phyloP scores from a whole-genome alignment of 2,797 vertebrate species.

The Enteromius radiatus region DNA sequence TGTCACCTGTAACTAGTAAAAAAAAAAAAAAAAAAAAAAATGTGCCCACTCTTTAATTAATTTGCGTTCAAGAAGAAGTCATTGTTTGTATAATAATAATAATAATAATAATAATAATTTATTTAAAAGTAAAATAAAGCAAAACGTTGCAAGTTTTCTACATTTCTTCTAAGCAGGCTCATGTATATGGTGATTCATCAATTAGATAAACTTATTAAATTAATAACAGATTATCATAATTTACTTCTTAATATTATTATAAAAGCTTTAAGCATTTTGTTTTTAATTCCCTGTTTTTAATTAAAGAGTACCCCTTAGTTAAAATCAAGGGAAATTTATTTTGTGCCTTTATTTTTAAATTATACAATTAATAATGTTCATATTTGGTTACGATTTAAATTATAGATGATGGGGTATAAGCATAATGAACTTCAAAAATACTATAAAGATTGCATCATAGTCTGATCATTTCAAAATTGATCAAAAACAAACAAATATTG shows the following conservation, averaged over 20 bases:
- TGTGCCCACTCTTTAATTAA: background rate
- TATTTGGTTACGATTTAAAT: background rate
- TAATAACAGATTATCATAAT: background rate
- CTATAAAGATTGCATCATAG: background rate
- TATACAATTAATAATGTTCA: background rate
- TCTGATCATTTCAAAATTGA: background rate
- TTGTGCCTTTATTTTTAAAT: background rate
- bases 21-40: too few relatives aligned
- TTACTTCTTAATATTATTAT: background rate
- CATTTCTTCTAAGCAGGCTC: constrained; percentile 5
- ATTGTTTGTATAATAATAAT: too few relatives aligned
- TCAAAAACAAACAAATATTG: too few relatives aligned
- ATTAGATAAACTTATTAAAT: background rate
- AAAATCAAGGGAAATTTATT: background rate
- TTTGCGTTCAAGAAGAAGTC: background rate
- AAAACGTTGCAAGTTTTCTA: constrained; percentile 27
- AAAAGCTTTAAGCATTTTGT: background rate
- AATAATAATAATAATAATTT: too few relatives aligned
- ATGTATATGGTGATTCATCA: constrained; percentile 26
- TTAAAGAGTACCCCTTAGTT: background rate
- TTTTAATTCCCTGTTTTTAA: background rate
- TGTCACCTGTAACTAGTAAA: too few relatives aligned
- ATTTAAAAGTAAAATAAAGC: background rate
- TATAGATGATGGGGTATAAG: background rate
- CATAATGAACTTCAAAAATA: background rate